Evolutionary conservation across 2,888 invertebrate genomes (phyloP).

Genomic region (Cyclophora albipunctata): DNA sequence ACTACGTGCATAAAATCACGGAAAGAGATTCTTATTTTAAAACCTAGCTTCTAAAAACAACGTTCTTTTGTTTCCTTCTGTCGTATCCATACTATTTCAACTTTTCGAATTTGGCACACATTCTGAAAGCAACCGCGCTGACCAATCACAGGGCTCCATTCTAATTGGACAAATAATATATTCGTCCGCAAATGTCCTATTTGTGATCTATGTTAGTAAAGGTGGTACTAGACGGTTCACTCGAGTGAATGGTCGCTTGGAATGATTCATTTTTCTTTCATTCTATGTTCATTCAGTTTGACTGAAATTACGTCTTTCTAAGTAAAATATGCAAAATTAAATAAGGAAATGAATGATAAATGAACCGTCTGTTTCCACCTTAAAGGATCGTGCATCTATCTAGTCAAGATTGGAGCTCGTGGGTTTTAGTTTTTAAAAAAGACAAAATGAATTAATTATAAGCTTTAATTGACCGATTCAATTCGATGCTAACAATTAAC

Average conservation of each 20-base stretch:
- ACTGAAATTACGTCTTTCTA: background rate
- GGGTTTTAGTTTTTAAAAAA: too few species aligned
- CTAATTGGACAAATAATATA: slow-evolving; percentile 52
- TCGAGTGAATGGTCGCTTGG: background rate
- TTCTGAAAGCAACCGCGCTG: slow-evolving; percentile 37
- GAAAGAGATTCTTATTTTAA: too few species aligned
- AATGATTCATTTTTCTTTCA: background rate
- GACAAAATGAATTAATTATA: too few species aligned
- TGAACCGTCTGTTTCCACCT: background rate
- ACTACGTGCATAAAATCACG: too few species aligned
- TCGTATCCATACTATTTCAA: slow-evolving; percentile 24
- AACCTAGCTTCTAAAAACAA: too few species aligned
- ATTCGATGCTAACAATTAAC: slow-evolving; percentile 6
- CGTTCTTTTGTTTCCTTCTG: background rate
- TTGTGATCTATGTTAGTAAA: slow-evolving; percentile 2
- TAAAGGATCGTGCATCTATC: slow-evolving; percentile 6
- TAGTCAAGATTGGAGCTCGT: too few species aligned
- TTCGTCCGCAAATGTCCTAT: slow-evolving; percentile 19
- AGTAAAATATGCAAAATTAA: background rate
- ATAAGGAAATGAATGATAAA: background rate
- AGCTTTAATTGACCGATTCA: too few species aligned
- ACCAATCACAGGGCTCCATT: slow-evolving; percentile 40
- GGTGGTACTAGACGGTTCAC: too few species aligned
- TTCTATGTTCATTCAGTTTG: background rate
- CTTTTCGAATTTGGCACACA: slow-evolving; percentile 20